Percentiles rank a stretch among this genome's conserved stretches.
phyloP scores from a whole-genome alignment of 1,140 invertebrate species.

The Oreohelix idahoensis region DNA sequence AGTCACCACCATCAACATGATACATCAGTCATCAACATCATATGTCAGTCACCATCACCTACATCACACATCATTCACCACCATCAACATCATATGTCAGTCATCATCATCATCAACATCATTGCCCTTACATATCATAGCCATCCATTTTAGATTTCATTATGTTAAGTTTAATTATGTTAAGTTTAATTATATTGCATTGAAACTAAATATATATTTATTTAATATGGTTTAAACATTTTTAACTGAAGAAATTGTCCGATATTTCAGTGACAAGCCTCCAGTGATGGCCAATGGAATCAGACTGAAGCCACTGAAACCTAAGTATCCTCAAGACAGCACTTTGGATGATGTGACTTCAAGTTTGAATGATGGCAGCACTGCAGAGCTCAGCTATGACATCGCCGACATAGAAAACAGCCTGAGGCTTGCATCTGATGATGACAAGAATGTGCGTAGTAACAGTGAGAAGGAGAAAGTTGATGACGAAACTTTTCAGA shows the following conservation, averaged over 20 bases:
- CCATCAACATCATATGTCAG: no score
- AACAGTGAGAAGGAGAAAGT: not conserved
- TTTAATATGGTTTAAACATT: no score
- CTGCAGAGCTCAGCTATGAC: slow-evolving; percentile 4
- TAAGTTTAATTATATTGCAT: no score
- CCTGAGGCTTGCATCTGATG: not conserved
- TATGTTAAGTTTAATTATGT: no score
- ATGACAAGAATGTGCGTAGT: not conserved
- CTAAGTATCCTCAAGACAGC: not conserved
- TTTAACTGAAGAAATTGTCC: not conserved
- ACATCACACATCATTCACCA: no score
- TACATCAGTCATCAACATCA: no score
- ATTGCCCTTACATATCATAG: no score
- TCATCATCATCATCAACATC: no score
- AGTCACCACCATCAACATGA: no score
- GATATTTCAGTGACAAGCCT: slow-evolving; percentile 7
- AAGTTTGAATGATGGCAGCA: not conserved
- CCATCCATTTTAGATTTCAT: no score
- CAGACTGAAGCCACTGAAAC: not conserved
- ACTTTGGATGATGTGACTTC: not conserved
- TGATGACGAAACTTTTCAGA: not conserved
- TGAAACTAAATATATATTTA: no score
- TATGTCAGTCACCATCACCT: no score
- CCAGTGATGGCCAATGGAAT: slow-evolving; percentile 12
- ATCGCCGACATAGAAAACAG: slow-evolving; percentile 23